Percentiles rank a stretch among this genome's conserved stretches.
Conservation (phyloP, 1,140 invertebrate genomes). For the Drosophila pandora region DNA sequence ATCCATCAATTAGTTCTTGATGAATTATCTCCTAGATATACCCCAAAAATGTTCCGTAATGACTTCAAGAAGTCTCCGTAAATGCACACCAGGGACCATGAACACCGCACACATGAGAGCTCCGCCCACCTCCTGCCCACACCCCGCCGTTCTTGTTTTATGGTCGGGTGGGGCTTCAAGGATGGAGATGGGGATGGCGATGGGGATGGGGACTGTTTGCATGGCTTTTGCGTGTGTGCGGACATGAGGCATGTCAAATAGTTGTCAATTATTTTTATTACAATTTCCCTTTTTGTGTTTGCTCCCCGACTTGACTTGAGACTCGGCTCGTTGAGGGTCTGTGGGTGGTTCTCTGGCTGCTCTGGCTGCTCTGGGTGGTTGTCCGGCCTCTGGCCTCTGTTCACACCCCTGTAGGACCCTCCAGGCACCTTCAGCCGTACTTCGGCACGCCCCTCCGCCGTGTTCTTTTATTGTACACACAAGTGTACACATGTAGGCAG, state of each 20-base stretch:
- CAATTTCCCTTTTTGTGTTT: conserved; percentile 69
- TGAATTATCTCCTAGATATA: conserved; percentile 23
- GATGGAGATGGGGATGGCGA: neutral
- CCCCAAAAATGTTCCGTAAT: conserved; percentile 18
- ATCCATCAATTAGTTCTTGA: conserved; percentile 37
- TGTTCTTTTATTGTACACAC: conserved; percentile 39
- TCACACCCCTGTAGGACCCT: neutral
- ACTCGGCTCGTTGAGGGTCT: conserved; percentile 13
- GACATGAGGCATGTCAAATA: conserved; percentile 82
- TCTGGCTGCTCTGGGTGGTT: neutral
- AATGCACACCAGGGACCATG: conserved; percentile 71
- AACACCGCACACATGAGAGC: conserved; percentile 14
- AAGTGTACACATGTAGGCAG: conserved; percentile 22
- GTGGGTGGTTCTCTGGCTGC: neutral
- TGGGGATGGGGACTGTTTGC: conserved; percentile 31
- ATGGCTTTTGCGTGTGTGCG: conserved; percentile 66
- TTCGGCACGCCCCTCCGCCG: conserved; percentile 39
- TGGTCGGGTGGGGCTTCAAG: neutral
- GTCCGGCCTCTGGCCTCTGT: neutral
- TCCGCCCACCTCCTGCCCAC: neutral
- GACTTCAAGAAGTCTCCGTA: conserved; percentile 52
- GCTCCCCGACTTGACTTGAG: conserved; percentile 35
- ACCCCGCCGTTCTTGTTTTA: neutral
- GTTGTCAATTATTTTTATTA: conserved; percentile 83
- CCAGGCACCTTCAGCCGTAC: conserved; percentile 27